phyloP scores from a whole-genome alignment of 1,140 invertebrate species.

The Sinonovacula constricta region DNA sequence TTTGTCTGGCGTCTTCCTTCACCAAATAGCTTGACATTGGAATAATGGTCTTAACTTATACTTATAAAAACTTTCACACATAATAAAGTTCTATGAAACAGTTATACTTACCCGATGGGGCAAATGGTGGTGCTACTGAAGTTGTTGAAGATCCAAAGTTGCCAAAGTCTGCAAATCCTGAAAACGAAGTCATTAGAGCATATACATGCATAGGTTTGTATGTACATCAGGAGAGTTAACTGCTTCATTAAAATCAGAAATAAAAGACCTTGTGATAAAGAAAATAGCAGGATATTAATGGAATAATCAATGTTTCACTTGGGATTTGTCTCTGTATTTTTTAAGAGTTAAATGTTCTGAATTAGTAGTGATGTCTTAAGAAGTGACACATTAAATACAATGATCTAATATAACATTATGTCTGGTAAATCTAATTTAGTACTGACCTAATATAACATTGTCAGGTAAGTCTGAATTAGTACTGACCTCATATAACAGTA shows the following conservation, averaged over 20 bases:
- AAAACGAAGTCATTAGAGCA: background rate
- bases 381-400: too few species aligned
- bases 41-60: background rate
- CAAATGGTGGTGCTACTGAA: slow-evolving; percentile 11
- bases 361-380: too few species aligned
- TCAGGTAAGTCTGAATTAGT: too few species aligned
- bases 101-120: slow-evolving; percentile 24
- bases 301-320: background rate
- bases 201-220: background rate
- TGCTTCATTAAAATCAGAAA: background rate
- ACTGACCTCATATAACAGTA: too few species aligned
- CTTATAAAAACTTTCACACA: too few species aligned
- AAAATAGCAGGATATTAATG: background rate
- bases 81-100: background rate
- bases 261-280: background rate
- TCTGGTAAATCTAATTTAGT: too few species aligned
- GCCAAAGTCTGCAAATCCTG: slow-evolving; percentile 51
- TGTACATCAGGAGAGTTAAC: background rate
- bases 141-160: slow-evolving; percentile 37
- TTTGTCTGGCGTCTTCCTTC: background rate
- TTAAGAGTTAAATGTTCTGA: background rate
- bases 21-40: background rate
- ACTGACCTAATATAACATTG: too few species aligned
- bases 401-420: too few species aligned
- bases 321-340: background rate